These are phyloP conservation scores for Aplysina aerophoba DNA, from an alignment of 37 sponge, comb jelly and placozoan genomes.

Conservation along the genomic window DNA sequence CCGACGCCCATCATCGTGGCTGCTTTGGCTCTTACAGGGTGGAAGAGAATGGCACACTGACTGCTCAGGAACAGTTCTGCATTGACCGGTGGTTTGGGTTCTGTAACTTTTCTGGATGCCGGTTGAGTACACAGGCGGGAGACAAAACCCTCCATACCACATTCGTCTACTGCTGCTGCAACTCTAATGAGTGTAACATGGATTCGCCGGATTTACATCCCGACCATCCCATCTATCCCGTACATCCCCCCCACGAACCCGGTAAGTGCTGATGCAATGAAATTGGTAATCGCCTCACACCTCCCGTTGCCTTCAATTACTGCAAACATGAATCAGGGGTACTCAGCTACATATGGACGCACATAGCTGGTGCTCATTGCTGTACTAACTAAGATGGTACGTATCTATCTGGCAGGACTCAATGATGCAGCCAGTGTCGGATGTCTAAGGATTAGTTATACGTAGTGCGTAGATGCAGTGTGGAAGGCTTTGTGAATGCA, in stretches of 20 bases:
- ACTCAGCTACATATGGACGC: too few species aligned
- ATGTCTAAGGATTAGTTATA: too few species aligned
- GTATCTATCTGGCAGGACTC: too few species aligned
- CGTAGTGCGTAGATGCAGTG: too few species aligned
- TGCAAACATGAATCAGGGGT: too few species aligned
- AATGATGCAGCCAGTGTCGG: too few species aligned
- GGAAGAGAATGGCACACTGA: not conserved
- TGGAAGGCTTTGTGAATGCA: too few species aligned
- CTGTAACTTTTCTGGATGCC: not conserved
- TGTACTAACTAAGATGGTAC: too few species aligned
- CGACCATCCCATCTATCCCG: conserved; percentile 21
- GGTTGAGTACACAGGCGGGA: not conserved
- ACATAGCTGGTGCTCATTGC: too few species aligned
- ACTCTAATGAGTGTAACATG: not conserved
- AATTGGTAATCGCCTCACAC: too few species aligned
- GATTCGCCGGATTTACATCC: not conserved
- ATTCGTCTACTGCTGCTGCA: conserved; percentile 15
- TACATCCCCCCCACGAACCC: not conserved
- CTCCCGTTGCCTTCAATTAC: too few species aligned
- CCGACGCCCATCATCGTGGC: not conserved
- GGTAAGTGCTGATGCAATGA: not conserved
- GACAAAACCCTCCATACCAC: not conserved
- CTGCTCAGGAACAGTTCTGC: not conserved
- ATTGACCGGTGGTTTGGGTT: not conserved
- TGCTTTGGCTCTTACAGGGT: not conserved